Evolutionary conservation across 35 echinoderm and acorn worm genomes (phyloP), one percentile per base, ranked within the genome.

Genomic region (Holothuria glaberrima): DNA sequence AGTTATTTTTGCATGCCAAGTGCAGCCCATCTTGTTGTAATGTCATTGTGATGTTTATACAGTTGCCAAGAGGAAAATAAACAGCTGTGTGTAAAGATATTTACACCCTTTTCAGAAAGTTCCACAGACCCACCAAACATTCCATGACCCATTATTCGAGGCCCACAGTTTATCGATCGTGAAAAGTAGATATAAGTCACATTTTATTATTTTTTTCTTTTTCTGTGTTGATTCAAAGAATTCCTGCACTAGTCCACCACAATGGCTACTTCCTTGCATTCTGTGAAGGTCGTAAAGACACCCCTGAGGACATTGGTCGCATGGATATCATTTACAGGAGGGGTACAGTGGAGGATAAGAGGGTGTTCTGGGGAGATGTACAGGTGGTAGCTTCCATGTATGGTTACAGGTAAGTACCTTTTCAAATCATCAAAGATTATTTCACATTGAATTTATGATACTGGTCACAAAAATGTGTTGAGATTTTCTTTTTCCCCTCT

Each of bases 211-310:
- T 50, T 0, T 57, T 30, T 50, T 54, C 50, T 17, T 17, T 54
- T 54, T 54, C 16, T 54, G 50, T 54, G 3, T 54, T 54, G 50
- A 9, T 86, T 75, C 36, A 20, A 64, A 98, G 96, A 88, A 98
- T 98, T 75, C 96, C 96, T 45, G 96, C 96, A 0, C 62, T 98
- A 12, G 79, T 98, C 0, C 87, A 94, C 77, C 90, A 98, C 78
- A 89, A 98, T 57, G 93, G 70, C 41, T 84, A 29, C 20, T 98
- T 98, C 70, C 81, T 98, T 46, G 96, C 96, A 25, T 98, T 98
- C 84, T 98, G 93, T 79, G 96, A 98, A 50, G 96, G 93, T 5
- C 77, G 96, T 20, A 94, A 89, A 74, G 96, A 94, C 66, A 94
- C 96, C 9, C 26, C 30, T 25, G 57, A 56, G 1, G 96, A 98